Percentiles rank a stretch among this genome's conserved stretches.
Conservation (phyloP, 2,888 invertebrate species). For the Lutraria lutraria region DNA sequence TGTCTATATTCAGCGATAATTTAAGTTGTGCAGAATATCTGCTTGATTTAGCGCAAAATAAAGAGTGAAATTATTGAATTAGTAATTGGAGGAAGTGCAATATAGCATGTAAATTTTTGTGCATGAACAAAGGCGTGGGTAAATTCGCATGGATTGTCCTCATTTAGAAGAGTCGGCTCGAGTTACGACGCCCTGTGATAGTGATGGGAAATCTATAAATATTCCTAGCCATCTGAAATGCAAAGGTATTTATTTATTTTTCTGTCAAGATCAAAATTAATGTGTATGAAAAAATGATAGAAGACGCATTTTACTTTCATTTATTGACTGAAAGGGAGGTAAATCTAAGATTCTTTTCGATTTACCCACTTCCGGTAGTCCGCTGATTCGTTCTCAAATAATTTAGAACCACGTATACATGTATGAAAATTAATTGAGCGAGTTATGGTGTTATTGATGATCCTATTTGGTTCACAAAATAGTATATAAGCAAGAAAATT, state of each 20-base stretch:
- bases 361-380: conserved; percentile 7
- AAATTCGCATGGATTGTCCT: conserved; percentile 85
- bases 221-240: conserved; percentile 78
- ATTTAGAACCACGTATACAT: not conserved
- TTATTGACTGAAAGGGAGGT: conserved; percentile 22
- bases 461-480: too few relatives aligned
- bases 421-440: too few relatives aligned
- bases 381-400: conserved; percentile 29
- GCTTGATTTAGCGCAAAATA: not conserved
- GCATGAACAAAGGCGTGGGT: not conserved
- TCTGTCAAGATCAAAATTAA: too few relatives aligned
- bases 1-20: conserved; percentile 22
- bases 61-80: not conserved
- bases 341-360: conserved; percentile 3
- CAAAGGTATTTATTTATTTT: conserved; percentile 75
- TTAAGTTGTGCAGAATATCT: not conserved
- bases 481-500: too few relatives aligned
- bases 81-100: not conserved
- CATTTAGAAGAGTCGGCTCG: conserved; percentile 85
- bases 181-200: conserved; percentile 79
- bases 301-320: conserved; percentile 29
- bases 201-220: conserved; percentile 77
- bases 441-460: too few relatives aligned
- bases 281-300: not conserved
- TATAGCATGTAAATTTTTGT: not conserved